Evolutionary conservation across 2,888 invertebrate species (phyloP).

Genomic region (Mesopsocus fuscifrons): DNA sequence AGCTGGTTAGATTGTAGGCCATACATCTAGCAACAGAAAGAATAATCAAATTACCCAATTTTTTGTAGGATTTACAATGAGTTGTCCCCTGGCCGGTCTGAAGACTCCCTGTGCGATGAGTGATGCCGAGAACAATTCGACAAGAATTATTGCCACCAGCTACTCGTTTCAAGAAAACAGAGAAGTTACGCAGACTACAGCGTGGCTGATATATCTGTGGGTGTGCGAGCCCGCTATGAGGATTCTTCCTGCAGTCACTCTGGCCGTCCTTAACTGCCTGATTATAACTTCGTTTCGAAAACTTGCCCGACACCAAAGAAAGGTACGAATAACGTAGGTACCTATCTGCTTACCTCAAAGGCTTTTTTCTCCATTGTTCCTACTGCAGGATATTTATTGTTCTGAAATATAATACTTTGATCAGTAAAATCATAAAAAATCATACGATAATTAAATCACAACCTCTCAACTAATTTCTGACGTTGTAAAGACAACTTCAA

Average conservation of each 20-base stretch:
- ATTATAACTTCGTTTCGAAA: slow-evolving; percentile 27
- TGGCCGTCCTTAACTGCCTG: slow-evolving; percentile 26
- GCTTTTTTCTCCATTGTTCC: too few species aligned
- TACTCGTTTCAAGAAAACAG: slow-evolving; percentile 20
- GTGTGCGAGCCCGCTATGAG: slow-evolving; percentile 26
- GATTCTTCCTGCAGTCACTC: slow-evolving; percentile 26
- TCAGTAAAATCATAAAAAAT: too few species aligned
- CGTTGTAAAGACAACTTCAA: too few species aligned
- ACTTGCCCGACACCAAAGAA: slow-evolving; percentile 19
- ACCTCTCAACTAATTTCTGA: too few species aligned
- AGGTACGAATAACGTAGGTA: too few species aligned
- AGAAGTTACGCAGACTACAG: slow-evolving; percentile 17
- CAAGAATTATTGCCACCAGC: neutral
- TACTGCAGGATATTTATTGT: too few species aligned
- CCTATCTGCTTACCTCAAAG: too few species aligned
- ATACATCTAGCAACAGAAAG: too few species aligned
- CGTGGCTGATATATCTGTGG: slow-evolving; percentile 24
- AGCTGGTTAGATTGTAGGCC: too few species aligned
- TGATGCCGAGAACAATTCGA: neutral
- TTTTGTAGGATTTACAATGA: slow-evolving; percentile 20
- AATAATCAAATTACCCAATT: too few species aligned
- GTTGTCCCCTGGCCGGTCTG: slow-evolving; percentile 25
- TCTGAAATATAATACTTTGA: too few species aligned
- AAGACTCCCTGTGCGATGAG: slow-evolving; percentile 20
- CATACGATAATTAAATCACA: too few species aligned